Conservation (phyloP, 2,113 vertebrate genomes). For the Orycteropus afer region DNA sequence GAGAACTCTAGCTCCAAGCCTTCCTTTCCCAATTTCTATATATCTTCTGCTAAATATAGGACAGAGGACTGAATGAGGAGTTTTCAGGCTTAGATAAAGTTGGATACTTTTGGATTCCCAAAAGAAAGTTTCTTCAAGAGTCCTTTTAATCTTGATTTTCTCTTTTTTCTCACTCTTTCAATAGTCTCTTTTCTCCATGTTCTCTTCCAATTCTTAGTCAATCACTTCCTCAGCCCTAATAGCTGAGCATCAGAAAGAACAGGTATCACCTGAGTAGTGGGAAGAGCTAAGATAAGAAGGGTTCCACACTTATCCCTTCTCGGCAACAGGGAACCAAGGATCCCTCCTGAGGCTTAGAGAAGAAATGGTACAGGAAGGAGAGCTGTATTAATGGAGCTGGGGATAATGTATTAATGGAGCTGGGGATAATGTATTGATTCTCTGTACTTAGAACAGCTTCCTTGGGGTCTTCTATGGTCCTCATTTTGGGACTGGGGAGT, state of each 20-base stretch:
- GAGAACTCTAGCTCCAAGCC: neutral
- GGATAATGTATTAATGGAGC: neutral
- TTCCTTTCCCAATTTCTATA: neutral
- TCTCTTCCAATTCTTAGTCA: neutral
- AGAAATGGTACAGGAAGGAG: neutral
- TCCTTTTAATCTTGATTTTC: neutral
- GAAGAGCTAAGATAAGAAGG: neutral
- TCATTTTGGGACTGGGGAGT: neutral
- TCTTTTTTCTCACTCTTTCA: neutral
- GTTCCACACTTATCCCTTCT: neutral
- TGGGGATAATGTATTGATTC: neutral
- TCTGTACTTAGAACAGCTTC: neutral
- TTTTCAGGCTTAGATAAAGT: neutral
- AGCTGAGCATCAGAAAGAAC: neutral
- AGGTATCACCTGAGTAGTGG: neutral
- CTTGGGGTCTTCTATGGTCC: neutral
- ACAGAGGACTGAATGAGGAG: neutral
- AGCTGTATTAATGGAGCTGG: neutral
- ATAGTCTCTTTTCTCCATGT: neutral
- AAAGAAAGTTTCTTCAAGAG: neutral
- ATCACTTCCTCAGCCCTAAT: neutral
- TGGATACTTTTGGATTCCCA: neutral
- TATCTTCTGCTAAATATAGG: neutral
- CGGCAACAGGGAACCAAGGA: neutral
- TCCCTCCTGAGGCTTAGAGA: conserved; percentile 22